phyloP scores from a whole-genome alignment of 2,113 vertebrate species.

The Psophia crepitans region DNA sequence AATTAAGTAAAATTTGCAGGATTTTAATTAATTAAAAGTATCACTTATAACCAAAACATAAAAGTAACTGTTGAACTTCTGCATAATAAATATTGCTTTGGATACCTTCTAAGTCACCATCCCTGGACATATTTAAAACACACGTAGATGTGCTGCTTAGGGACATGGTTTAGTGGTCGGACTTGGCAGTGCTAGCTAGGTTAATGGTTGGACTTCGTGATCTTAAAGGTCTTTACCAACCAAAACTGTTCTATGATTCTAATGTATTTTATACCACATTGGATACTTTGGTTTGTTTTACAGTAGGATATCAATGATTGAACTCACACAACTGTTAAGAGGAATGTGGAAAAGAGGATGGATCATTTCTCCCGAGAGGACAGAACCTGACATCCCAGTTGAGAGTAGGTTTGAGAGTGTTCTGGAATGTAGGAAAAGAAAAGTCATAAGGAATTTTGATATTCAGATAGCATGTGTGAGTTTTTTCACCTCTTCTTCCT shows the following conservation, averaged over 20 bases:
- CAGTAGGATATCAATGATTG: background rate
- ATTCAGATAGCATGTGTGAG: fast-evolving
- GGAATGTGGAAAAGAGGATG: background rate
- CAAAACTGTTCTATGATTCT: background rate
- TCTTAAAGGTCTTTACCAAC: no score
- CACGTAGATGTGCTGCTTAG: no score
- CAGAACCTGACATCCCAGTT: background rate
- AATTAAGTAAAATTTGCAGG: background rate
- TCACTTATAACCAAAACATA: background rate
- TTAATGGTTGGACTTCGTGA: no score
- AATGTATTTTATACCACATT: background rate
- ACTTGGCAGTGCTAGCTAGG: no score
- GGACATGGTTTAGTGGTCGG: no score
- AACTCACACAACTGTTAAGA: background rate
- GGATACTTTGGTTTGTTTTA: background rate
- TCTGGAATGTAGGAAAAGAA: background rate
- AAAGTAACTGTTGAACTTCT: background rate
- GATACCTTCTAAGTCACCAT: background rate
- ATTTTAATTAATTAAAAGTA: background rate
- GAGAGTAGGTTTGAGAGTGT: background rate
- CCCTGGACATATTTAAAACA: no score
- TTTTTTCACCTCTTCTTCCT: background rate
- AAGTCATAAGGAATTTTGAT: background rate
- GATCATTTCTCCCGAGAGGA: background rate
- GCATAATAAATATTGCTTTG: background rate